These are phyloP conservation scores for Melanophora roralis DNA, from an alignment of 2,888 invertebrate species.

Conservation along the genomic window DNA sequence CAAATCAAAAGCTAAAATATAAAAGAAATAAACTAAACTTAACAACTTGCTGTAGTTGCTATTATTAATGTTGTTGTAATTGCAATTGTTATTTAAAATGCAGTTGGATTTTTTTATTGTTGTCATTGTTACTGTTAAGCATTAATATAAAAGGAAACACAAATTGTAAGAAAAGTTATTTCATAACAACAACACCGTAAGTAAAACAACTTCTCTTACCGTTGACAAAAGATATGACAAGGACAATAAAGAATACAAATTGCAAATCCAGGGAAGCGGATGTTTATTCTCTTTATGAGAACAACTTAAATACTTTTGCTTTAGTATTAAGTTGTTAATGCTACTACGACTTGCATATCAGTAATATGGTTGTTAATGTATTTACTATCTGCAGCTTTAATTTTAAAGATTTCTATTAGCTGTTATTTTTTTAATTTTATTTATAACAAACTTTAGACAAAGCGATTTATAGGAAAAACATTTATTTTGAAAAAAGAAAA, in stretches of 20 bases:
- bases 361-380: constrained; percentile 3
- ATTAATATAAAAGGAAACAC: constrained; percentile 53
- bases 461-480: constrained; percentile 37
- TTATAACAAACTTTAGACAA: background rate
- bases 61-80: constrained; percentile 33
- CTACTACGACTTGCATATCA: background rate
- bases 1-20: background rate
- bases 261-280: constrained; percentile 44
- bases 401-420: constrained; percentile 36
- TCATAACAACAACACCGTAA: constrained; percentile 59
- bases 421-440: background rate
- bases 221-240: constrained; percentile 4
- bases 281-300: constrained; percentile 49
- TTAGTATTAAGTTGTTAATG: background rate
- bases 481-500: no score
- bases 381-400: background rate
- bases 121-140: background rate
- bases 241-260: constrained; percentile 26
- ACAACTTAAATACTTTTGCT: background rate
- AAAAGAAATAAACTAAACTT: constrained; percentile 5
- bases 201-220: constrained; percentile 31
- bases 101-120: constrained; percentile 12
- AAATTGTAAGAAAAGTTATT: constrained; percentile 69
- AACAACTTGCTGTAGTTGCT: background rate
- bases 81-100: constrained; percentile 18